Percentiles rank a stretch among this genome's conserved stretches.
Evolutionary conservation across 2,113 vertebrate species (phyloP).

Genomic region (Rhinopithecus roxellana): DNA sequence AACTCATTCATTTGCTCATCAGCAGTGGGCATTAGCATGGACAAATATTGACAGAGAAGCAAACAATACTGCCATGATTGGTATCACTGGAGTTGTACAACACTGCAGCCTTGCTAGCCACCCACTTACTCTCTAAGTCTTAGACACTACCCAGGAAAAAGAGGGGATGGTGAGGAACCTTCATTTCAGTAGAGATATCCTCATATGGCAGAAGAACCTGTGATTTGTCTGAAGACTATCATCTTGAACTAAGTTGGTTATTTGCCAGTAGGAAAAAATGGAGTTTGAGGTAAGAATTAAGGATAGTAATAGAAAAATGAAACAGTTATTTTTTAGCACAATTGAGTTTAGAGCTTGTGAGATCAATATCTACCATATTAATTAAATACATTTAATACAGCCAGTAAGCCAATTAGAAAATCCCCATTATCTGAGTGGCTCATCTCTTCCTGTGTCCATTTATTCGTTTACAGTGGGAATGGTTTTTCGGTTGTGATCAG

Average conservation of each 20-base stretch:
- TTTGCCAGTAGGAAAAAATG: background rate
- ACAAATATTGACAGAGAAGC: background rate
- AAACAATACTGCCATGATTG: background rate
- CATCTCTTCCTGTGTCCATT: constrained; percentile 20
- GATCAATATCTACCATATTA: constrained; percentile 22
- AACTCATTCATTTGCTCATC: background rate
- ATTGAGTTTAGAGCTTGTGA: background rate
- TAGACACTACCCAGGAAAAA: background rate
- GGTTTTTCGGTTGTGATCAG: background rate
- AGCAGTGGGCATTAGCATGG: background rate
- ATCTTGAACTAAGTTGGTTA: background rate
- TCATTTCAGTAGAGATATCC: background rate
- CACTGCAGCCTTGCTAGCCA: background rate
- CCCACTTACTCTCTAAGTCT: background rate
- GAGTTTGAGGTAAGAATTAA: constrained; percentile 31
- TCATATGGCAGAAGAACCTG: background rate
- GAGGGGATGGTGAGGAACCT: fast-evolving
- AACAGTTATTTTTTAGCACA: background rate
- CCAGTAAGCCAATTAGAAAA: background rate
- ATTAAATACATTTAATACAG: constrained; percentile 40
- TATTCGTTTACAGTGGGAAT: background rate
- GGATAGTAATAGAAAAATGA: background rate
- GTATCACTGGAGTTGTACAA: background rate
- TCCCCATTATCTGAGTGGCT: constrained; percentile 27
- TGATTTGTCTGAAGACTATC: background rate